These are phyloP conservation scores for Rhaphigaster nebulosa DNA, from an alignment of 2,888 invertebrate species.

Conservation along the genomic window DNA sequence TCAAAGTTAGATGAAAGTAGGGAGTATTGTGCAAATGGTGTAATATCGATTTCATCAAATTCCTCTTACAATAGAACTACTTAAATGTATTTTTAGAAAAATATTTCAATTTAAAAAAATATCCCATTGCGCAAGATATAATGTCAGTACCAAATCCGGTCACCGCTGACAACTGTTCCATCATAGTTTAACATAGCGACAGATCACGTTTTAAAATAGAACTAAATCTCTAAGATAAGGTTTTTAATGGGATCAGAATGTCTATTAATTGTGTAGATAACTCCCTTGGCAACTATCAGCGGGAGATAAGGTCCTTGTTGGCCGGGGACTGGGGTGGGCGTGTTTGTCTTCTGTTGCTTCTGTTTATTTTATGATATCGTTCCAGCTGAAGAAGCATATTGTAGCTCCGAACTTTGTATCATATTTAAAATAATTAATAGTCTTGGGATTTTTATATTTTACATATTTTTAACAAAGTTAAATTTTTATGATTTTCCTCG, in stretches of 20 bases:
- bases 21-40: too few relatives aligned
- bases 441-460: too few relatives aligned
- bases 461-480: too few relatives aligned
- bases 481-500: too few relatives aligned
- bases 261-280: conserved; percentile 35
- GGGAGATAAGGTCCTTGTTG: not conserved
- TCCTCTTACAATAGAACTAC: too few relatives aligned
- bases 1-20: too few relatives aligned
- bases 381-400: not conserved
- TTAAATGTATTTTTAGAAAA: too few relatives aligned
- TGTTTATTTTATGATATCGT: not conserved
- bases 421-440: too few relatives aligned
- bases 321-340: not conserved
- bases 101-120: not conserved
- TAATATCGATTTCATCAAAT: too few relatives aligned
- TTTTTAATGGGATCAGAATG: conserved; percentile 19
- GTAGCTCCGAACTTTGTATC: too few relatives aligned
- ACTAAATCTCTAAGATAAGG: conserved; percentile 15
- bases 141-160: not conserved
- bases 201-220: conserved; percentile 23
- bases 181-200: not conserved
- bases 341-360: not conserved
- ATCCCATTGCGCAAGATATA: not conserved
- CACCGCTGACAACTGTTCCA: not conserved
- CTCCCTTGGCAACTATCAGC: not conserved